Percentiles rank a stretch among this genome's conserved stretches.
Conservation (phyloP, 2,888 invertebrate genomes). For the Melinopterus prodromus region DNA sequence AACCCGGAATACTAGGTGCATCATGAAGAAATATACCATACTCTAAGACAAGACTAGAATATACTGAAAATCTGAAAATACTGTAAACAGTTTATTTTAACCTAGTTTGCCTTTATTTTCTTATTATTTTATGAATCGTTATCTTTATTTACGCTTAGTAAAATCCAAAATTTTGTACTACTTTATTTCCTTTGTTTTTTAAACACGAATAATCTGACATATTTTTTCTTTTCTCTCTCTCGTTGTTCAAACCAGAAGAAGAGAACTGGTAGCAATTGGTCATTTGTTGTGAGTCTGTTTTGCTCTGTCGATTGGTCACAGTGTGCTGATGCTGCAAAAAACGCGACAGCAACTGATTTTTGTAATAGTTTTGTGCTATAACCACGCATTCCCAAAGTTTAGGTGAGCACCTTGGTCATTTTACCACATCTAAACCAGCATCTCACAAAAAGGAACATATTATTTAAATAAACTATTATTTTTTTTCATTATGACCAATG, state of each 20-base stretch:
- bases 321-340: conserved; percentile 19
- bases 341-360: conserved; percentile 30
- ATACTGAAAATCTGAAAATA: no score
- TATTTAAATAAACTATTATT: conserved; percentile 7
- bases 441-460: neutral
- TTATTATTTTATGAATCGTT: neutral
- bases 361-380: conserved; percentile 40
- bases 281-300: conserved; percentile 56
- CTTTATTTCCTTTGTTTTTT: neutral
- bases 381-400: conserved; percentile 32
- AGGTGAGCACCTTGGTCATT: conserved; percentile 38
- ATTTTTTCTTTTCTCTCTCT: conserved; percentile 39
- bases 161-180: neutral
- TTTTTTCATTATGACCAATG: no score
- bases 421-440: conserved; percentile 6
- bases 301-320: conserved; percentile 32
- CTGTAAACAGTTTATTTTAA: no score
- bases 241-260: conserved; percentile 54
- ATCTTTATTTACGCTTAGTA: conserved; percentile 29
- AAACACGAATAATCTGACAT: conserved; percentile 35
- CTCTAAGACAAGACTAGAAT: no score
- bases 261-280: conserved; percentile 59
- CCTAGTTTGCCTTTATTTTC: conserved; percentile 8
- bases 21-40: no score
- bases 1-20: no score